Conservation (phyloP, 2,113 vertebrate genomes). For the Corythaeola cristata region DNA sequence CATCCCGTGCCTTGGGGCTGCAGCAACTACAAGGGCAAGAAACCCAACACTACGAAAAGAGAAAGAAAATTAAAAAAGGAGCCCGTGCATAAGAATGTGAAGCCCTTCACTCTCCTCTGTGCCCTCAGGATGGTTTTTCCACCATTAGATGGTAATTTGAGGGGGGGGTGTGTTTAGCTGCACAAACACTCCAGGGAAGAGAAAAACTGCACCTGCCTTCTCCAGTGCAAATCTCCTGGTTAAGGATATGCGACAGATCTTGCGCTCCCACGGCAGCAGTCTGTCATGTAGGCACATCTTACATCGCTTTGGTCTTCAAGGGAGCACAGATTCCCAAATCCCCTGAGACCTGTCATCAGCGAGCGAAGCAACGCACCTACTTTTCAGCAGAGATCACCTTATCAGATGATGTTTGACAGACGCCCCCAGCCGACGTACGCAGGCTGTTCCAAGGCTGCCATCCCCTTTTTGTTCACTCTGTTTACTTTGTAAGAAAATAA, state of each 20-base stretch:
- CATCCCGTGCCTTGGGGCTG: neutral
- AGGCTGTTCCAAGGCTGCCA: neutral
- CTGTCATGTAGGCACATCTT: neutral
- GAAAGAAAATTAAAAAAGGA: neutral
- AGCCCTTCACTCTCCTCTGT: neutral
- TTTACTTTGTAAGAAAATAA: neutral
- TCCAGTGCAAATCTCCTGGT: neutral
- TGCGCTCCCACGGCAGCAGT: neutral
- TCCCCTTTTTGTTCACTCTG: neutral
- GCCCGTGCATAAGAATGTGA: neutral
- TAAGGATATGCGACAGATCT: neutral
- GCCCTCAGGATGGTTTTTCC: no score
- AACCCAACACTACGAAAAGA: neutral
- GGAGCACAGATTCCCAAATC: neutral
- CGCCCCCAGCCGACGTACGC: neutral
- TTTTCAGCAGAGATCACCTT: neutral
- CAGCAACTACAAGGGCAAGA: neutral
- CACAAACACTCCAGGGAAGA: neutral
- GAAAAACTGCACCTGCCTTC: neutral
- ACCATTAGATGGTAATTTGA: neutral
- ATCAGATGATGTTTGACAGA: neutral
- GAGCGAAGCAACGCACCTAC: neutral
- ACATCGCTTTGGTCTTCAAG: neutral
- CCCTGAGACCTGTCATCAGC: neutral
- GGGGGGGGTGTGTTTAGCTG: neutral